Evolutionary conservation across 2,888 invertebrate species (phyloP), one percentile per base, ranked within the genome.

Genomic region (Parnassius apollo): DNA sequence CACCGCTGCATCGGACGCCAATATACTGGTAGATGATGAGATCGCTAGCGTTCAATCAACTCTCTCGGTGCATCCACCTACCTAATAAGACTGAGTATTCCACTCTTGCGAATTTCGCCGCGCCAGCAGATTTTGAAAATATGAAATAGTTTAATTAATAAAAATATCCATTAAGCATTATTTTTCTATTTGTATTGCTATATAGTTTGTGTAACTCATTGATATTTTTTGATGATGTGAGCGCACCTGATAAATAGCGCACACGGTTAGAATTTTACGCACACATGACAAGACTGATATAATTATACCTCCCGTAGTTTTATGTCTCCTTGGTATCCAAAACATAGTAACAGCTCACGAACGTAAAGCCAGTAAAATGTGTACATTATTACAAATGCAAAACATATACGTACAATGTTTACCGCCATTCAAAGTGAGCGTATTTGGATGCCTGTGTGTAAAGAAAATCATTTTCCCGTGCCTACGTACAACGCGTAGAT

Each of bases 331-430:
- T 89, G 72, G 89, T 89, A 86, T 72, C 74, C 72, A 71, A 83
- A 88, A 85, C 81, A 83, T 80, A 84, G 82, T 79, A 80, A 81
- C 82, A 68, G 83, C 87, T 88, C 89, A 90, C 89, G 82, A 87
- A 83, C 81, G 75, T 87, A 82, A 84, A 83, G 78, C 68, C 73
- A 71, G 35, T 76, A 75, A 78, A 81, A 79, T 76, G 67, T 18
- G 18, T 18, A 18, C 18, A 1, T 75, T 82, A 81, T 78, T 4
- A 86, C 82, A 76, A 77, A 80, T 78, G 78, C 75, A 82, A 79
- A n/a, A 42, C 12, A 4, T 77, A 76, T 71, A 77, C 77, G 75
- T 78, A 75, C 80, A 78, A 78, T 80, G 71, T 70, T 72, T 73
- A 71, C 75, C 73, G 69, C 65, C 69, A 74, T 76, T 75, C 53